Evolutionary conservation across 92 coral and sea anemone species (phyloP).

Genomic region (Parazoanthus darwini): DNA sequence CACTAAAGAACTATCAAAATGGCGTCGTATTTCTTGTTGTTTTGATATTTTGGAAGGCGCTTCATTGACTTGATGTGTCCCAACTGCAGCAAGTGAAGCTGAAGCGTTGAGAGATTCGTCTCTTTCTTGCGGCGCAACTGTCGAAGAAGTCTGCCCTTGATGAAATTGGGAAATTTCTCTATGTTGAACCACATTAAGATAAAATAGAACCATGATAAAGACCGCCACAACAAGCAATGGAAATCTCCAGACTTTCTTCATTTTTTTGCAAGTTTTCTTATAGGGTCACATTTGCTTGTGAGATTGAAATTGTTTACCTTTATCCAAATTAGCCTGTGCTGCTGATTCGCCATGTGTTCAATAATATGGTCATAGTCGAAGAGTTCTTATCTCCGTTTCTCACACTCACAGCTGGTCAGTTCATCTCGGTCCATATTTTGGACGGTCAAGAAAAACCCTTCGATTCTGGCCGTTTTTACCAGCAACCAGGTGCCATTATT

Average conservation of each 20-base stretch:
- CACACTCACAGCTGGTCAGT: no score
- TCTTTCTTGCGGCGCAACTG: neutral
- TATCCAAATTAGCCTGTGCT: neutral
- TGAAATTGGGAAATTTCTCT: neutral
- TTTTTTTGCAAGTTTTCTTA: neutral
- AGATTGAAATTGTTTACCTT: neutral
- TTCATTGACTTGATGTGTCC: neutral
- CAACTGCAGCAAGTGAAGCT: neutral
- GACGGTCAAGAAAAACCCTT: neutral
- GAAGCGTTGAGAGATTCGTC: neutral
- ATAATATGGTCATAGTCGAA: neutral
- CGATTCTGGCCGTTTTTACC: neutral
- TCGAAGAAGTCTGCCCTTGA: neutral
- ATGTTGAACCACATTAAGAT: slow-evolving; percentile 20
- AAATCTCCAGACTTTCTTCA: slow-evolving; percentile 3
- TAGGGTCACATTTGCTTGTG: neutral
- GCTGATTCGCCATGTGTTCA: neutral
- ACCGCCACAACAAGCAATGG: neutral
- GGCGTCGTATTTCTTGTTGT: neutral
- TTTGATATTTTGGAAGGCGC: neutral
- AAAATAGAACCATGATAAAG: neutral
- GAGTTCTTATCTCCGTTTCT: neutral
- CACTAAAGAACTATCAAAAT: slow-evolving; percentile 21
- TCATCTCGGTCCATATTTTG: neutral
- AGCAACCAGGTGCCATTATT: neutral